Evolutionary conservation across 2,113 vertebrate species (phyloP).

Genomic region (Gavia stellata): DNA sequence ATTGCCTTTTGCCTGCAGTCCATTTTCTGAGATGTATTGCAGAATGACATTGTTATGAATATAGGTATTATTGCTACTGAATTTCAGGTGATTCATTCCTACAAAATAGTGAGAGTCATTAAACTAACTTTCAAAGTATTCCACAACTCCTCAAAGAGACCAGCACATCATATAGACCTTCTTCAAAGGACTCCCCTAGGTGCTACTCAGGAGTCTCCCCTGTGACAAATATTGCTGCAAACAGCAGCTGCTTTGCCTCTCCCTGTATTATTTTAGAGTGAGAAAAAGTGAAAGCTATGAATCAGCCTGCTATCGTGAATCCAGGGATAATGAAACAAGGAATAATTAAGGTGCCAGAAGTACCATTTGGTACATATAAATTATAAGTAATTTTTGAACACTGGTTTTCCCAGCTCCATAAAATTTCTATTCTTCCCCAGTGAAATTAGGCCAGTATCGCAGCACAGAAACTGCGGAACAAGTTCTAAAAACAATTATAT

Average conservation of each 20-base stretch:
- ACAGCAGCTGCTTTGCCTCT: background rate
- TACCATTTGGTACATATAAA: conserved; percentile 22
- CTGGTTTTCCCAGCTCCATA: background rate
- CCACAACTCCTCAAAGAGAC: background rate
- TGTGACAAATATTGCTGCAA: background rate
- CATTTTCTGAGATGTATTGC: background rate
- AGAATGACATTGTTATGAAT: background rate
- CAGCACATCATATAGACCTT: background rate
- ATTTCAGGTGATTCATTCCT: background rate
- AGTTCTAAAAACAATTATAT: background rate
- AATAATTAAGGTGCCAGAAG: conserved; percentile 9
- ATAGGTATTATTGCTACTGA: background rate
- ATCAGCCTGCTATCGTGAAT: background rate
- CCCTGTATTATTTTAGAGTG: background rate
- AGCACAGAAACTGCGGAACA: background rate
- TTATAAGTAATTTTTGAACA: background rate
- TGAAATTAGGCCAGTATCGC: background rate
- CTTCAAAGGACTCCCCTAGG: background rate
- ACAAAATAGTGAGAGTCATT: background rate
- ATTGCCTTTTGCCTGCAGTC: background rate
- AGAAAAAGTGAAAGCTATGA: background rate
- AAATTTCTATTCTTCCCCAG: background rate
- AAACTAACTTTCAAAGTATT: background rate
- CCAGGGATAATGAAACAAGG: conserved; percentile 2
- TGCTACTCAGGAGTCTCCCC: background rate